Percentiles rank a stretch among this genome's conserved stretches.
Evolutionary conservation across 2,888 invertebrate genomes (phyloP).

Genomic region (Troides helena): DNA sequence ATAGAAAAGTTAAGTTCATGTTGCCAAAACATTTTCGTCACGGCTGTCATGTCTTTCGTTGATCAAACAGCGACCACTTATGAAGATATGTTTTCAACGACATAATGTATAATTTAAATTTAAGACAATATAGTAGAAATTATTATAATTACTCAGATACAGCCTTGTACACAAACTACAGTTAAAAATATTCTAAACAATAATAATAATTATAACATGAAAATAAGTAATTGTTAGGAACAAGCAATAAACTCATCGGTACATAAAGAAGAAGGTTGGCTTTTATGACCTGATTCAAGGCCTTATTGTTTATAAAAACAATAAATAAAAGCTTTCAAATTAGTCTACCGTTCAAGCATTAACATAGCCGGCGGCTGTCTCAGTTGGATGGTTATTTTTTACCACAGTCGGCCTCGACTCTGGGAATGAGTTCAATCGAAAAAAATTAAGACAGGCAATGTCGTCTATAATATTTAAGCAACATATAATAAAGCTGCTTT

Average conservation of each 20-base stretch:
- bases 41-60: neutral
- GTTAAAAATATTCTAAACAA: no score
- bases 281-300: slow-evolving; percentile 14
- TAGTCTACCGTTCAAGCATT: slow-evolving; percentile 4
- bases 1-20: no score
- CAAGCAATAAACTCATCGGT: slow-evolving; percentile 3
- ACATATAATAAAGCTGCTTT: neutral
- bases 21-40: no score
- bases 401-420: neutral
- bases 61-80: neutral
- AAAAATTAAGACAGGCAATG: neutral
- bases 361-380: slow-evolving; percentile 2
- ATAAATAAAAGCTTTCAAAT: slow-evolving; percentile 2
- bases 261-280: slow-evolving; percentile 12
- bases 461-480: neutral
- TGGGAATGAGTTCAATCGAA: neutral
- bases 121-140: neutral
- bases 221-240: neutral
- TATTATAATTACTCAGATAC: neutral
- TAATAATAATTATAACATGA: neutral
- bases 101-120: neutral
- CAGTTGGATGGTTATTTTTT: slow-evolving; percentile 15
- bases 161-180: no score
- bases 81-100: neutral
- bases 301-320: slow-evolving; percentile 7